phyloP scores from a whole-genome alignment of 2,113 vertebrate genomes.

The Pollachius pollachius region DNA sequence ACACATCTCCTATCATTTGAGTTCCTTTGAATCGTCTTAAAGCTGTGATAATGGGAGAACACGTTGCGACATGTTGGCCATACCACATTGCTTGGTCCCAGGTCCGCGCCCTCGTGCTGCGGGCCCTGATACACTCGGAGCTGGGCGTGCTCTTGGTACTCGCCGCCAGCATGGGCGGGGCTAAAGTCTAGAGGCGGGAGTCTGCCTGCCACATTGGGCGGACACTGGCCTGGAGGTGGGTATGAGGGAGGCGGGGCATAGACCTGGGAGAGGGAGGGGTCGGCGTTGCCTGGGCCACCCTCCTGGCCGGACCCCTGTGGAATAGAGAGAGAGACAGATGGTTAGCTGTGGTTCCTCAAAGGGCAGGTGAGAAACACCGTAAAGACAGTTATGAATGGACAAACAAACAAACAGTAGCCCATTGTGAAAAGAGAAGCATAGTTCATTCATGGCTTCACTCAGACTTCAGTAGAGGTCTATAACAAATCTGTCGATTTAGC shows the following conservation, averaged over 20 bases:
- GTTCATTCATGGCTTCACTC: too few species aligned
- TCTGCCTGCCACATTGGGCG: constrained; percentile 59
- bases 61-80: background rate
- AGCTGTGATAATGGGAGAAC: constrained; percentile 5
- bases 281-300: constrained; percentile 62
- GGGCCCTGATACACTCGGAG: constrained; percentile 74
- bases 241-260: constrained; percentile 75
- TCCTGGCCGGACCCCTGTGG: constrained; percentile 72
- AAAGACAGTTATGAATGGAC: too few species aligned
- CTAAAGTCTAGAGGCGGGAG: constrained; percentile 73
- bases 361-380: too few species aligned
- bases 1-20: too few species aligned
- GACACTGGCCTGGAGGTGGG: constrained; percentile 71
- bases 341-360: too few species aligned
- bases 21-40: too few species aligned
- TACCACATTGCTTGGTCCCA: constrained; percentile 64
- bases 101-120: constrained; percentile 68
- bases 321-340: constrained; percentile 13
- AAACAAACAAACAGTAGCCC: too few species aligned
- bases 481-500: too few species aligned
- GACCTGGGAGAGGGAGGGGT: constrained; percentile 73
- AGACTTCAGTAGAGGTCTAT: too few species aligned
- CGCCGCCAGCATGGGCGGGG: constrained; percentile 59
- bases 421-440: too few species aligned
- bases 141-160: constrained; percentile 75